Evolutionary conservation across 2,888 invertebrate genomes (phyloP), one percentile per base, ranked within the genome.

Genomic region (Microctonus hyperodae): DNA sequence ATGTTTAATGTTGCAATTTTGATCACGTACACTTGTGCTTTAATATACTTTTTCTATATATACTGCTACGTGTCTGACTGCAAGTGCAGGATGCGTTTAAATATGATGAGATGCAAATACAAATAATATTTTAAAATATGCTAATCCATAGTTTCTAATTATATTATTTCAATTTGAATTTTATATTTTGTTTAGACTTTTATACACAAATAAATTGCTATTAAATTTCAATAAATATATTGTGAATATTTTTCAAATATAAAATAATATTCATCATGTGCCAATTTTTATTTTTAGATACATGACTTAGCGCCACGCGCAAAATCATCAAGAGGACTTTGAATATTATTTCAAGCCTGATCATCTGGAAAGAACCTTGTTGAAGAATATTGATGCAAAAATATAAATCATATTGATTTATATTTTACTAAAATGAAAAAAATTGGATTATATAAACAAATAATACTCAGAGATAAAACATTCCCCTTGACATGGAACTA

Each of bases 11-110:
- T 37, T 35, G 33, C n/a, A 57, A 64, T 64, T 64, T 57, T 16
- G 23, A 64, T 64, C 64, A 64, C 64, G 64, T 64, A 64, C 22
- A 25, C 57, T n/a, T 10, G 7, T 11, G 1, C 16, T 4, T n/a
- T 51, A 13, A 20, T 22, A 48, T 16, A 13, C 25, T 4, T 20
- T 33, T 31, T 31, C 33, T 31, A n/a, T 33, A 31, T 20, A n/a
- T n/a, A 1, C 37, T 35, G 35, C 57, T 22, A 20, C 44, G 11
- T 11, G 44, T 44, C 35, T 64, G 48, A 64, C 64, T 64, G 23
- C 57, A 7, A 57, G 37, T 11, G 11, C 35, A 57, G 56, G 57
- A 57, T 56, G 56, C 33, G 64, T 50, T 33, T 23, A 20, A 48
- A 48, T 20, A 28, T 37, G 9, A 25, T 44, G 2, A 44, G 44